Conservation (phyloP, 2,113 vertebrate genomes). For the Phodopus roborovskii region DNA sequence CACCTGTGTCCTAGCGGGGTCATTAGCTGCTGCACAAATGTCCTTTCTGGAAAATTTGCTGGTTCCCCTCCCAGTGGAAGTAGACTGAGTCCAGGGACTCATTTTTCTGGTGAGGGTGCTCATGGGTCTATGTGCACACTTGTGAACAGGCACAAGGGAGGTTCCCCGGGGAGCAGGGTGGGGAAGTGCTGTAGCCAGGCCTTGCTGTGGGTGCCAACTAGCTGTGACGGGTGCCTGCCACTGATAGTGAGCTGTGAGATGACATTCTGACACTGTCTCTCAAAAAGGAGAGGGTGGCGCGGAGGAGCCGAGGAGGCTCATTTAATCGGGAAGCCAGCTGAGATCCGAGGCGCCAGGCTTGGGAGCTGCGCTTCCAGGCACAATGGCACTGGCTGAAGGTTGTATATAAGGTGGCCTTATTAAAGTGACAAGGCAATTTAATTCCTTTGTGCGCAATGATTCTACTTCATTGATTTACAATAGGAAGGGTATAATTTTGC, state of each 20-base stretch:
- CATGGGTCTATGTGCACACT: background rate
- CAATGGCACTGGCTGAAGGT: constrained; percentile 90
- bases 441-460: constrained; percentile 94
- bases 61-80: background rate
- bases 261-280: constrained; percentile 84
- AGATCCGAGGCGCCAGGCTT: constrained; percentile 85
- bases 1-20: background rate
- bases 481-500: constrained; percentile 96
- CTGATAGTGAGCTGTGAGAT: constrained; percentile 83
- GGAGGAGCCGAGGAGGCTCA: constrained; percentile 84
- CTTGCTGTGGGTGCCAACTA: constrained; percentile 75
- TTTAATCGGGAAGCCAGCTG: constrained; percentile 89
- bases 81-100: background rate
- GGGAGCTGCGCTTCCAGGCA: constrained; percentile 85
- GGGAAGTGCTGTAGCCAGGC: no score
- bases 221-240: constrained; percentile 71
- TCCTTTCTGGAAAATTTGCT: background rate
- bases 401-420: constrained; percentile 94
- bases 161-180: background rate
- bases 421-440: constrained; percentile 94
- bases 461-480: constrained; percentile 96
- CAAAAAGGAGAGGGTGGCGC: constrained; percentile 81
- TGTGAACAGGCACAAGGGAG: fast-evolving
- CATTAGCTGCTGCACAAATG: background rate
- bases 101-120: background rate